phyloP scores from a whole-genome alignment of 2,888 invertebrate genomes.

The Mesorhabditis spiculigera region DNA sequence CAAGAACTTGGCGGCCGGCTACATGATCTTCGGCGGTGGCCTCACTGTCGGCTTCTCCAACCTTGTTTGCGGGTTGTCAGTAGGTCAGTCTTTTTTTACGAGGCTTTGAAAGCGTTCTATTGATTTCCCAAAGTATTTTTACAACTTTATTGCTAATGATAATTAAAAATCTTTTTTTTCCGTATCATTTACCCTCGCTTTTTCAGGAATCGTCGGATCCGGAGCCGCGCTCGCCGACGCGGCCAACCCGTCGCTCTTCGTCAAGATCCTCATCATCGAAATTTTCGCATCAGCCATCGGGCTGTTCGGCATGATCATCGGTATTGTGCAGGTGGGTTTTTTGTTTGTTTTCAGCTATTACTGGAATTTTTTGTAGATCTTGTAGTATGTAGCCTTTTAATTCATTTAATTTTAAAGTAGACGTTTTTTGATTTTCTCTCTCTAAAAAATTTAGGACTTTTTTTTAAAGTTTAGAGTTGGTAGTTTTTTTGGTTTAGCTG shows the following conservation, averaged over 20 bases:
- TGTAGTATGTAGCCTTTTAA: not conserved
- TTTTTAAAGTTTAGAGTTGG: no score
- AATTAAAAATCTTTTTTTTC: not conserved
- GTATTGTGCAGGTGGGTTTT: slow-evolving; percentile 67
- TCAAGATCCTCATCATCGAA: slow-evolving; percentile 96
- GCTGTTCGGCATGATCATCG: slow-evolving; percentile 94
- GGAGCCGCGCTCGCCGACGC: slow-evolving; percentile 97
- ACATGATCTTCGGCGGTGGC: slow-evolving; percentile 92
- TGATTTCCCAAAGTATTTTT: not conserved
- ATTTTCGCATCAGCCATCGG: slow-evolving; percentile 99
- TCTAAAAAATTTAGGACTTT: no score
- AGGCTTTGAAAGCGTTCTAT: not conserved
- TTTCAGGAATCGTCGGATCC: slow-evolving; percentile 84
- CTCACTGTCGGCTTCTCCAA: slow-evolving; percentile 91
- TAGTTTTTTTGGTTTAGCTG: no score
- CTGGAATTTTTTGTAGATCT: not conserved
- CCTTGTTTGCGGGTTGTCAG: slow-evolving; percentile 89
- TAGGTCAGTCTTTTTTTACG: slow-evolving; percentile 60
- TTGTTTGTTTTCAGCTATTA: not conserved
- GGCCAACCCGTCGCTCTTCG: slow-evolving; percentile 89
- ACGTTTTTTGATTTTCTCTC: no score
- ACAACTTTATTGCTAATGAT: not conserved
- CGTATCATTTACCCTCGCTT: not conserved
- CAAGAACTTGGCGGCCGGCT: slow-evolving; percentile 67
- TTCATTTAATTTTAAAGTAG: not conserved